Percentiles rank a stretch among this genome's conserved stretches.
These are phyloP conservation scores for Cephalopterus ornatus DNA, from an alignment of 2,113 vertebrate species.

Conservation along the genomic window DNA sequence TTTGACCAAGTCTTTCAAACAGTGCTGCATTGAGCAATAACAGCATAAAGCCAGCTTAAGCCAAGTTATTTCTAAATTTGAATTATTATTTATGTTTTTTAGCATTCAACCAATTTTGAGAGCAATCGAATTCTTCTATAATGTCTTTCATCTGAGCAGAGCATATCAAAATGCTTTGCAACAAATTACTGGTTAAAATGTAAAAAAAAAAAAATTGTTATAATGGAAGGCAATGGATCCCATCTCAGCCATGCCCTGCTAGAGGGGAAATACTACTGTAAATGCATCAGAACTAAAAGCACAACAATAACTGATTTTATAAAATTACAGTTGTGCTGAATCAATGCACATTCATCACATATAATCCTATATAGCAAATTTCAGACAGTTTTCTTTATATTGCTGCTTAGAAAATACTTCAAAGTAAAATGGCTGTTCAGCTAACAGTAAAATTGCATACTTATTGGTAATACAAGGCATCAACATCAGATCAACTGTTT, in stretches of 20 bases:
- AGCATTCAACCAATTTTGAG: background rate
- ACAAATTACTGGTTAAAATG: background rate
- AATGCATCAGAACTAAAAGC: background rate
- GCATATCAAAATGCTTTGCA: background rate
- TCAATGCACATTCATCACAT: background rate
- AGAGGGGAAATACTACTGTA: background rate
- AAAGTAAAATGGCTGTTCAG: background rate
- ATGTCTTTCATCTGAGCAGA: background rate
- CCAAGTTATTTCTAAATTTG: background rate
- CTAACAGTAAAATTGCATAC: background rate
- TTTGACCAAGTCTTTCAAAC: background rate
- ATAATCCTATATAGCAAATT: background rate
- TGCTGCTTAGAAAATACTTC: background rate
- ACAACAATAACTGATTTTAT: background rate
- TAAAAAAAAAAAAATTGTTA: background rate
- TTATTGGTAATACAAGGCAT: background rate
- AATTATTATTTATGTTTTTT: background rate
- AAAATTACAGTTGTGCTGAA: background rate
- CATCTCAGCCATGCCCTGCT: background rate
- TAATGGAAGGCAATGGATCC: background rate
- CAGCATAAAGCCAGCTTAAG: background rate
- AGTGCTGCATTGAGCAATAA: background rate
- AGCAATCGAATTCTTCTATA: background rate
- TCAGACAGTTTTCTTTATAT: background rate
- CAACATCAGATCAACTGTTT: background rate